Conservation (phyloP, 2,797 vertebrate genomes). For the Pogonophryne albipinna region DNA sequence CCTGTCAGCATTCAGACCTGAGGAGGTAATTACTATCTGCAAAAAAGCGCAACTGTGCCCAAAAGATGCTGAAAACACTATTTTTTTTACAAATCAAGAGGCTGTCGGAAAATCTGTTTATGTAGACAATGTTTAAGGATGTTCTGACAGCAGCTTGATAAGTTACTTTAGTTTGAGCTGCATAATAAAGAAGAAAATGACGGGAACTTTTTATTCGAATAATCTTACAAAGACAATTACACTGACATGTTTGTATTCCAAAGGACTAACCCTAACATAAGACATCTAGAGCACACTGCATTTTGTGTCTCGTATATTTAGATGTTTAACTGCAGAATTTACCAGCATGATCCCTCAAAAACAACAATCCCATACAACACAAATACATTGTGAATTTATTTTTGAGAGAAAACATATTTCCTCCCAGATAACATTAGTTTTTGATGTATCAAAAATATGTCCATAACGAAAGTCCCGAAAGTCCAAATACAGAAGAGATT, state of each 20-base stretch:
- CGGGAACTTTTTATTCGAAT: conserved; percentile 32
- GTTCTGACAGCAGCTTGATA: conserved; percentile 52
- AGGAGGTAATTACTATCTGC: conserved; percentile 56
- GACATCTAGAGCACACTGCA: not conserved
- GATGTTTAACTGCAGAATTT: not conserved
- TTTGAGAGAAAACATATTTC: too few species aligned
- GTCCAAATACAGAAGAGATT: too few species aligned
- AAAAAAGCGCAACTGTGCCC: conserved; percentile 46
- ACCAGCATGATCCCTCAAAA: too few species aligned
- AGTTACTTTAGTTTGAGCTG: conserved; percentile 32
- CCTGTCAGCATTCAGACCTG: conserved; percentile 60
- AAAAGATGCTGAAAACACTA: conserved; percentile 63
- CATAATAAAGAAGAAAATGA: conserved; percentile 12
- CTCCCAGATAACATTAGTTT: too few species aligned
- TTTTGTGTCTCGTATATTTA: not conserved
- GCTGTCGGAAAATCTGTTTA: conserved; percentile 60
- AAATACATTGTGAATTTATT: too few species aligned
- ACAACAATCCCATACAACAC: too few species aligned
- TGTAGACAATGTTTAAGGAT: conserved; percentile 41
- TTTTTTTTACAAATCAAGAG: conserved; percentile 44
- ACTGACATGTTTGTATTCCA: not conserved
- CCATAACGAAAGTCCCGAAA: too few species aligned
- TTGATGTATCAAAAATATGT: too few species aligned
- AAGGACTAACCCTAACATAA: not conserved
- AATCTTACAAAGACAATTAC: conserved; percentile 22